Evolutionary conservation across 2,888 invertebrate genomes (phyloP).

Genomic region (Drosophila flavopinicola): DNA sequence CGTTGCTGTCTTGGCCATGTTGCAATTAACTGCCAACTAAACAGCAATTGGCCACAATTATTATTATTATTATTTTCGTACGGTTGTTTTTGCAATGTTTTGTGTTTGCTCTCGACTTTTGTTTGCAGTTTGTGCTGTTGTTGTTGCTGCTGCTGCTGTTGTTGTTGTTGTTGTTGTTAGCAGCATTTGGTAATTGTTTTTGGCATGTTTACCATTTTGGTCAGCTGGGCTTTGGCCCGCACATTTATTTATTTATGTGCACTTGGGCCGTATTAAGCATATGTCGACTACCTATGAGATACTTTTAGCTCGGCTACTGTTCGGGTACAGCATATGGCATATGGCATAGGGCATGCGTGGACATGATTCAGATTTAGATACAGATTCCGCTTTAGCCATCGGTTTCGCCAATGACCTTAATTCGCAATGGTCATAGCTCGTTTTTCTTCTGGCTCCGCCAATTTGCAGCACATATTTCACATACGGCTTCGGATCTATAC

Average conservation of each 20-base stretch:
- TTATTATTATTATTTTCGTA: slow-evolving; percentile 75
- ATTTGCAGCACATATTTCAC: slow-evolving; percentile 68
- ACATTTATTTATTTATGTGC: slow-evolving; percentile 53
- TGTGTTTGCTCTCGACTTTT: slow-evolving; percentile 35
- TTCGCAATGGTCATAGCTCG: slow-evolving; percentile 67
- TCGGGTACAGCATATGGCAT: too few species aligned
- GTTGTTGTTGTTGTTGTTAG: slow-evolving; percentile 42
- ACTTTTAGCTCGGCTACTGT: slow-evolving; percentile 59
- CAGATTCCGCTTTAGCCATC: slow-evolving; percentile 26
- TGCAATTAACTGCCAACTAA: slow-evolving; percentile 81
- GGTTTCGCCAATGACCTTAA: slow-evolving; percentile 71
- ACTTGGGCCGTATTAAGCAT: slow-evolving; percentile 61
- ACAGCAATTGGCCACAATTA: slow-evolving; percentile 80
- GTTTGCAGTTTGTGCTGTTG: slow-evolving; percentile 17
- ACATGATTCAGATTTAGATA: slow-evolving; percentile 19
- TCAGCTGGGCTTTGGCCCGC: slow-evolving; percentile 50
- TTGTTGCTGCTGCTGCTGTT: slow-evolving; percentile 18
- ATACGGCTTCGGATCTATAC: slow-evolving; percentile 41
- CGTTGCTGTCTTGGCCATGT: slow-evolving; percentile 64
- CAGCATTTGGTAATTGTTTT: slow-evolving; percentile 76
- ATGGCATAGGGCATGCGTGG: slow-evolving; percentile 59
- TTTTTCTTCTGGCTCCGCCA: slow-evolving; percentile 72
- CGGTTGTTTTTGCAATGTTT: slow-evolving; percentile 52
- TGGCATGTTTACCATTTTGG: slow-evolving; percentile 79
- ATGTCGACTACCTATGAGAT: slow-evolving; percentile 47